These are phyloP conservation scores for Amphipyra tragopoginis DNA, from an alignment of 2,888 invertebrate species.

Conservation along the genomic window DNA sequence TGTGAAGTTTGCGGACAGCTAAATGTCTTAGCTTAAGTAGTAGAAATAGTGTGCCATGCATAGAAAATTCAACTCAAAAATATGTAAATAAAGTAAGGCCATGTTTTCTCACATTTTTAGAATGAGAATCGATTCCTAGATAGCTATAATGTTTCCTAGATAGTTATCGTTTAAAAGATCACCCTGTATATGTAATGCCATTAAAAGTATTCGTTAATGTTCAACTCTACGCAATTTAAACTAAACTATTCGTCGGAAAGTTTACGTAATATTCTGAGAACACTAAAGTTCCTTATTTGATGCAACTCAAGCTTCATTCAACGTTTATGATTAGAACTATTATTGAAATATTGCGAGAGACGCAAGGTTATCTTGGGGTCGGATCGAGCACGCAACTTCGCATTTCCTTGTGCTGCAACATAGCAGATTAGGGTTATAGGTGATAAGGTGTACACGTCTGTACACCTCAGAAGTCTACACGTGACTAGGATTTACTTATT, in stretches of 20 bases:
- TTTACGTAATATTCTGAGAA: slow-evolving; percentile 16
- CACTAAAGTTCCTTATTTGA: slow-evolving; percentile 23
- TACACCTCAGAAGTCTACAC: not conserved
- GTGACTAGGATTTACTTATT: too few relatives aligned
- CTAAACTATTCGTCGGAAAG: slow-evolving; percentile 1
- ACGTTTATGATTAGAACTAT: slow-evolving; percentile 38
- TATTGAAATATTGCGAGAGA: slow-evolving; percentile 52
- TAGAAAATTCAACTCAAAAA: too few relatives aligned
- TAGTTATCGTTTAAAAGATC: too few relatives aligned
- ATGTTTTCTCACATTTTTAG: too few relatives aligned
- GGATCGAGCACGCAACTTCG: slow-evolving; percentile 40
- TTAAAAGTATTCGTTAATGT: not conserved
- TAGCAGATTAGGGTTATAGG: slow-evolving; percentile 34
- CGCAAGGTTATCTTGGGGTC: slow-evolving; percentile 44
- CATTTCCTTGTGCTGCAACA: slow-evolving; percentile 44
- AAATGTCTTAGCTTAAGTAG: too few relatives aligned
- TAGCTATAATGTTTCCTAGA: too few relatives aligned
- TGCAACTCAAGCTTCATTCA: slow-evolving; percentile 27
- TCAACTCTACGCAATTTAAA: not conserved
- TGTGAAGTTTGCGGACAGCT: too few relatives aligned
- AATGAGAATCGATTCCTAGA: too few relatives aligned
- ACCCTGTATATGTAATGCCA: not conserved
- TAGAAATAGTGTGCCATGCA: too few relatives aligned
- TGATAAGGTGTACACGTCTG: slow-evolving; percentile 16
- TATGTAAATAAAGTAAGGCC: too few relatives aligned